Base-by-base conservation (phyloP, 35 echinoderm and acorn worm species). In the Holothuria glaberrima region DNA sequence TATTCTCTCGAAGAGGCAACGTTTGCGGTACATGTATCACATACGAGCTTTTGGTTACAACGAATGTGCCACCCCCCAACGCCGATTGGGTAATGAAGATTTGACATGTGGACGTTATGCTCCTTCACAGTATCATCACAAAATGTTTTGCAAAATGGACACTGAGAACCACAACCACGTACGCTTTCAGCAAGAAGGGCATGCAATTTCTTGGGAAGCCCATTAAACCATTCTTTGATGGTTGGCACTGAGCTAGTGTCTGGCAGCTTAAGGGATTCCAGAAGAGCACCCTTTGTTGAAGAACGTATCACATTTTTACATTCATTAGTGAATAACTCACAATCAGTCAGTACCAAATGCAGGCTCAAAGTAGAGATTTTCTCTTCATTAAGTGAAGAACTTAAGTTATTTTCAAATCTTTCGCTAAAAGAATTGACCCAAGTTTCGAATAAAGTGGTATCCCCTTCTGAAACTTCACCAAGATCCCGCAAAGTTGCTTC, bases 121-220 rank as follows among this genome's bases (percentile, higher is more conserved):
- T 80, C 65, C 24, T 80, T 80, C 1, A 71, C 38, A 9, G 50
- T 60, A 31, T 82, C 52, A 68, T 90, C 76, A 35, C 89, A 90
- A 30, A 74, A 59, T n/a, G 75, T 74, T 22, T 82, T 90, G 30
- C 89, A 90, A 60, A 90, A 90, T 68, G 89, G 89, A 56, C 89
- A 90, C 56, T 81, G 57, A 6, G 57, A 58, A 21, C 58, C 75
- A 17, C 89, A 90, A 35, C 84, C 84, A 21, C 66, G 30, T 33
- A 87, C 62, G 5, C 30, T 20, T 1, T 70, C 28, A 52, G 65
- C 60, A 34, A 87, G 41, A 20, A 34, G 10, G 18, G 5, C 16
- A 59, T 86, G 61, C 60, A 68, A 45, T 32, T 86, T 66, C 30
- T 66, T 41, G 0, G 59, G 59, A 30, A 86, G 58, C 6, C 35